These are phyloP conservation scores for Vulpes lagopus DNA, from an alignment of 2,113 vertebrate genomes.

Conservation along the genomic window DNA sequence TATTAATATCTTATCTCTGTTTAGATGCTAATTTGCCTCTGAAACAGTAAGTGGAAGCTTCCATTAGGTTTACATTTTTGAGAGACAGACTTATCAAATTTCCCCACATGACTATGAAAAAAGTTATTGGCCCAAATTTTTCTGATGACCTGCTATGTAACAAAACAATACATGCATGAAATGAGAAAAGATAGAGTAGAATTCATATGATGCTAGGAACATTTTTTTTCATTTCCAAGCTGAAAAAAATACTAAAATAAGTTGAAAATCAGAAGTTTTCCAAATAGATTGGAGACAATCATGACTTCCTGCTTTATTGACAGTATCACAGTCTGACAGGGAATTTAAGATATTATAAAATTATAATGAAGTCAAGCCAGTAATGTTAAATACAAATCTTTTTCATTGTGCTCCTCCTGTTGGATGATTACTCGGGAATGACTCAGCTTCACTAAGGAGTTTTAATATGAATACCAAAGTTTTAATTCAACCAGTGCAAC, in stretches of 20 bases:
- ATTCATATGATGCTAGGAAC: not conserved
- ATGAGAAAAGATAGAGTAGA: not conserved
- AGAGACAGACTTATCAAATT: not conserved
- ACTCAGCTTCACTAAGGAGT: not conserved
- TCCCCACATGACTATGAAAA: not conserved
- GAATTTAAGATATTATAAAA: conserved; percentile 46
- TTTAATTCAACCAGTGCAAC: not conserved
- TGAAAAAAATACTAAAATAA: not conserved
- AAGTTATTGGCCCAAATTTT: not conserved
- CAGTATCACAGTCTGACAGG: not conserved
- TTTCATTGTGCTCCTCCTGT: not conserved
- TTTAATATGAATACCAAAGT: conserved; percentile 19
- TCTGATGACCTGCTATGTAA: not conserved
- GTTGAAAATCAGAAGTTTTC: conserved; percentile 24
- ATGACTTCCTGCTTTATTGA: not conserved
- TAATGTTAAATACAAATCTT: not conserved
- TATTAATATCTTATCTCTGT: not conserved
- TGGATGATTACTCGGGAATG: not conserved
- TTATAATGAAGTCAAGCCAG: not conserved
- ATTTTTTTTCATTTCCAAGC: conserved; percentile 32
- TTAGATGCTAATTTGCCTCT: not conserved
- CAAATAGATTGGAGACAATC: not conserved
- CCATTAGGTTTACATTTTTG: not conserved
- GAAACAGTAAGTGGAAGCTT: not conserved
- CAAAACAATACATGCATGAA: not conserved